phyloP scores from a whole-genome alignment of 92 coral and sea anemone species.

The Phenganax marumi region DNA sequence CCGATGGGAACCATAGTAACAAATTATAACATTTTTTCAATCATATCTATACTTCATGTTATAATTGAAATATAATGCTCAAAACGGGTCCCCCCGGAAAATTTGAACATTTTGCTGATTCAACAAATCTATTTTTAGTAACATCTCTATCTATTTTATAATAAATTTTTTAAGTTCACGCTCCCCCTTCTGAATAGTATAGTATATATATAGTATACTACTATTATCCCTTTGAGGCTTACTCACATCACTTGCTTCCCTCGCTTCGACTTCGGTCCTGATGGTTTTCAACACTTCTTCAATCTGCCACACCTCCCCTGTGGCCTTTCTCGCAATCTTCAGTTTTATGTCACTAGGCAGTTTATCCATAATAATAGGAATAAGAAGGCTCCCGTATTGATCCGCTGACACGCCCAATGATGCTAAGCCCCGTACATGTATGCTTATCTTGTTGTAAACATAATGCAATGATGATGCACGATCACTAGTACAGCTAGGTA shows the following conservation, averaged over 20 bases:
- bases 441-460: conserved; percentile 14
- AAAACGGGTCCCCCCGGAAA: no score
- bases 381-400: conserved; percentile 25
- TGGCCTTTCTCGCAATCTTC: conserved; percentile 2
- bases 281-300: neutral
- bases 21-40: no score
- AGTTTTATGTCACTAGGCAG: neutral
- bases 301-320: conserved; percentile 25
- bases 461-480: conserved; percentile 4
- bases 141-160: no score
- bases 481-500: conserved; percentile 4
- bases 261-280: neutral
- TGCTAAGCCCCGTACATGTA: conserved; percentile 8
- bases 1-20: no score
- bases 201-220: no score
- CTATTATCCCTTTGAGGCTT: neutral
- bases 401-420: conserved; percentile 23
- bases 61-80: no score
- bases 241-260: conserved; percentile 20
- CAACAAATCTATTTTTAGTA: no score
- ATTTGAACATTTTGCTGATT: no score
- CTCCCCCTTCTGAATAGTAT: no score
- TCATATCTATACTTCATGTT: no score
- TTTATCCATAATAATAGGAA: conserved; percentile 24
- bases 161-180: no score